Evolutionary conservation across 2,797 vertebrate genomes (phyloP).

Genomic region (Myripristis jacobus): DNA sequence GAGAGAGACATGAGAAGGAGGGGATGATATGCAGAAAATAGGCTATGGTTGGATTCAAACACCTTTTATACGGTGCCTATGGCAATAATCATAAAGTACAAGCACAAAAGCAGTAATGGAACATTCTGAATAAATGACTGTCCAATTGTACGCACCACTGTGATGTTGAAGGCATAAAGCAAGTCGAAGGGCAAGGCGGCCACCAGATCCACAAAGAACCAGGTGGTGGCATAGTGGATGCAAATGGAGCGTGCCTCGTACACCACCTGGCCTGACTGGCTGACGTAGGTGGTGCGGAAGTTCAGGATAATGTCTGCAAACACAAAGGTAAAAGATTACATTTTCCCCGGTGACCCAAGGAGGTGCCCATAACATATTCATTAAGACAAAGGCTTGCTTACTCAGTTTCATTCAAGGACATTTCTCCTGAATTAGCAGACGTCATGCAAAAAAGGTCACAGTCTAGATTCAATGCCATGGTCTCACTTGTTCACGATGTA

Average conservation of each 20-base stretch:
- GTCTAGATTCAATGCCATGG: neutral
- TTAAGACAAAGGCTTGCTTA: neutral
- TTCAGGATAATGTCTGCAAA: conserved; percentile 95
- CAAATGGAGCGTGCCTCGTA: conserved; percentile 94
- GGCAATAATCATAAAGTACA: conserved; percentile 8
- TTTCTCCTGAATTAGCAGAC: too few relatives aligned
- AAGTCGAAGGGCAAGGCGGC: conserved; percentile 97
- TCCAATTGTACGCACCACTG: conserved; percentile 88
- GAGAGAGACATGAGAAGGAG: too few relatives aligned
- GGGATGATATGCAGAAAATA: too few relatives aligned
- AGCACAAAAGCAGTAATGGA: neutral
- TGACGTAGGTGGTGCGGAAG: conserved; percentile 96
- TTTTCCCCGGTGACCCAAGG: too few relatives aligned
- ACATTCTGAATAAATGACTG: neutral
- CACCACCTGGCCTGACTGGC: conserved; percentile 95
- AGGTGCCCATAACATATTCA: neutral
- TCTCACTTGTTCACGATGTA: too few relatives aligned
- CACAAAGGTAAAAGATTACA: neutral
- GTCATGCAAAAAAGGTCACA: neutral
- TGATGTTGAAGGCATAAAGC: conserved; percentile 96
- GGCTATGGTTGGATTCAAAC: too few relatives aligned
- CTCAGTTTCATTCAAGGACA: neutral
- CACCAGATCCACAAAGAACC: conserved; percentile 97
- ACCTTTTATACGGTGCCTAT: too few relatives aligned
- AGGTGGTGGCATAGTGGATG: conserved; percentile 96